These are phyloP conservation scores for Drosophila formosana DNA, from an alignment of 2,888 invertebrate species.

Conservation along the genomic window DNA sequence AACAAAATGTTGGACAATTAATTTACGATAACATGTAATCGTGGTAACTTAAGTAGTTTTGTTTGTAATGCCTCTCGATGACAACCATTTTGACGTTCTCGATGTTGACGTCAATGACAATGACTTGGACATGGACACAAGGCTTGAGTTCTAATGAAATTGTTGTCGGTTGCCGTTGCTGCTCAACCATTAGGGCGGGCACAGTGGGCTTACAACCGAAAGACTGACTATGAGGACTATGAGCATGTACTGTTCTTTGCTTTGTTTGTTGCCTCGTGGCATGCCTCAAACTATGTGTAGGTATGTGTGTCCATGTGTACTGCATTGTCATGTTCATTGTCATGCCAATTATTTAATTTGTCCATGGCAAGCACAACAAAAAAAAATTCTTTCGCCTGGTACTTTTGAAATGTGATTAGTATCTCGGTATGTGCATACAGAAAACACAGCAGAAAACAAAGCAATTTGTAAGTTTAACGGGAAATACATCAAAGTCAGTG, in stretches of 20 bases:
- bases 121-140: constrained; percentile 36
- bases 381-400: constrained; percentile 23
- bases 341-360: constrained; percentile 80
- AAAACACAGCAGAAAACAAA: constrained; percentile 2
- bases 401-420: constrained; percentile 64
- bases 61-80: constrained; percentile 73
- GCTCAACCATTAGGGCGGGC: constrained; percentile 24
- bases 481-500: constrained; percentile 46
- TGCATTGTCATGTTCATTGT: constrained; percentile 70
- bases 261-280: constrained; percentile 37
- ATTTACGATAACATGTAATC: constrained; percentile 80
- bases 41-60: constrained; percentile 80
- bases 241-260: constrained; percentile 21
- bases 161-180: constrained; percentile 53
- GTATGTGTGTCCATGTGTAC: constrained; percentile 38
- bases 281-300: constrained; percentile 38
- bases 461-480: constrained; percentile 25
- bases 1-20: constrained; percentile 79
- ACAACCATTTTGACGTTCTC: constrained; percentile 44
- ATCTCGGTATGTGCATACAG: constrained; percentile 25
- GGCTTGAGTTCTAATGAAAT: constrained; percentile 69
- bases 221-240: background rate
- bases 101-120: constrained; percentile 18
- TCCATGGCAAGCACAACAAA: constrained; percentile 49
- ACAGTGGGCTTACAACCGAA: background rate